Percentiles rank a stretch among this genome's conserved stretches.
Evolutionary conservation across 2,113 vertebrate genomes (phyloP).

Genomic region (Pungitius pungitius): DNA sequence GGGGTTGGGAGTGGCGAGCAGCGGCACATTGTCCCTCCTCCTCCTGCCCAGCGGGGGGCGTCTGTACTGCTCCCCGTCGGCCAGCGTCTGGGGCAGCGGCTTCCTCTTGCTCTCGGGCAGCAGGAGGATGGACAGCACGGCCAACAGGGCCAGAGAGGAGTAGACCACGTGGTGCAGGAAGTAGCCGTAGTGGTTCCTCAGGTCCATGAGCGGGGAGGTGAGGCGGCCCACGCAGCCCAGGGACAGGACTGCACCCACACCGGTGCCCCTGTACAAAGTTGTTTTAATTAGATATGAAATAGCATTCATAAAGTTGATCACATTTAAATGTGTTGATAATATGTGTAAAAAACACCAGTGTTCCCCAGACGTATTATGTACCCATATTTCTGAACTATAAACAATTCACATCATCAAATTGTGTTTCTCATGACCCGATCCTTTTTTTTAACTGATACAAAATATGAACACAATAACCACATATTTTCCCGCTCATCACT

Average conservation of each 20-base stretch:
- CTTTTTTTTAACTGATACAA: no score
- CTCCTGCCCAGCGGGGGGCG: conserved; percentile 84
- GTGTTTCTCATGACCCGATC: no score
- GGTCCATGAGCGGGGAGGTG: conserved; percentile 87
- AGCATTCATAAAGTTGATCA: not conserved
- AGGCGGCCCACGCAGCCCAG: conserved; percentile 87
- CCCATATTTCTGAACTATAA: no score
- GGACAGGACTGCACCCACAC: conserved; percentile 83
- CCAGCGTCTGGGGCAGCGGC: conserved; percentile 87
- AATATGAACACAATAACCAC: not conserved
- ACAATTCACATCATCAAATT: no score
- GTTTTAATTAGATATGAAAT: not conserved
- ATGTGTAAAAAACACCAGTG: not conserved
- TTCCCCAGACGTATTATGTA: not conserved
- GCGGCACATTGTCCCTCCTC: conserved; percentile 87
- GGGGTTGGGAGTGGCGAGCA: conserved; percentile 89
- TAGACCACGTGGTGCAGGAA: conserved; percentile 91
- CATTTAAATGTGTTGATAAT: not conserved
- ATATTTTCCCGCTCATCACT: not conserved
- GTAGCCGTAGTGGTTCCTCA: conserved; percentile 89
- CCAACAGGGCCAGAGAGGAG: conserved; percentile 88
- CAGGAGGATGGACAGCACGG: conserved; percentile 90
- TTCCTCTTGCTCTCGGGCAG: conserved; percentile 92
- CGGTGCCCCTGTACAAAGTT: conserved; percentile 77
- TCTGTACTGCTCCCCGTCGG: conserved; percentile 87